These are phyloP conservation scores for Hymenochirus boettgeri DNA, from an alignment of 2,113 vertebrate genomes.

Conservation along the genomic window DNA sequence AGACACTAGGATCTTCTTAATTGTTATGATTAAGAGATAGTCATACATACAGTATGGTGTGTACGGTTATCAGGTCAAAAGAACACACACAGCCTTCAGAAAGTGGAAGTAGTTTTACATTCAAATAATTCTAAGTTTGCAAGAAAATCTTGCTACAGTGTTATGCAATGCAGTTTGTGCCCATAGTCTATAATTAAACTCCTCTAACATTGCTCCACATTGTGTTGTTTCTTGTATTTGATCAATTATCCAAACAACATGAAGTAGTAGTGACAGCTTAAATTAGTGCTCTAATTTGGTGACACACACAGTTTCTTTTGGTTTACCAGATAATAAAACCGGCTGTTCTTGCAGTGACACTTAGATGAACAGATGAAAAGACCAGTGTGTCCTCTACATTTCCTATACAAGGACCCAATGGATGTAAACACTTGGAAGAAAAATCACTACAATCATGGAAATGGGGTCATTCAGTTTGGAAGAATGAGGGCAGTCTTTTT, in stretches of 20 bases:
- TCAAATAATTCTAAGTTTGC: not conserved
- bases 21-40: slow-evolving; percentile 33
- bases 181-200: slow-evolving; percentile 12
- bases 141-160: not conserved
- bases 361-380: slow-evolving; percentile 2
- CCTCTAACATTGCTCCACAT: not conserved
- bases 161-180: not conserved
- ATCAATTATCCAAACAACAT: slow-evolving; percentile 32
- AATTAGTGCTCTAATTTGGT: slow-evolving; percentile 15
- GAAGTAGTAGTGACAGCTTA: slow-evolving; percentile 18
- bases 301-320: not conserved
- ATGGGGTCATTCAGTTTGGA: not conserved
- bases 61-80: not conserved
- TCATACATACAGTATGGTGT: slow-evolving; percentile 21
- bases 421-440: no score
- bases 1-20: no score
- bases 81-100: not conserved
- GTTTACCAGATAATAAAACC: slow-evolving; percentile 1
- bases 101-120: not conserved
- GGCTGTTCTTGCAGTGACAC: slow-evolving; percentile 8
- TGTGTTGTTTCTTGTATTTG: slow-evolving; percentile 29
- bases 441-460: not conserved
- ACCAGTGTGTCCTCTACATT: not conserved
- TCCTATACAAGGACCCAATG: not conserved
- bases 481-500: no score